Percentiles rank a stretch among this genome's conserved stretches.
Conservation (phyloP, 2,888 invertebrate genomes). For the Panopea generosa region DNA sequence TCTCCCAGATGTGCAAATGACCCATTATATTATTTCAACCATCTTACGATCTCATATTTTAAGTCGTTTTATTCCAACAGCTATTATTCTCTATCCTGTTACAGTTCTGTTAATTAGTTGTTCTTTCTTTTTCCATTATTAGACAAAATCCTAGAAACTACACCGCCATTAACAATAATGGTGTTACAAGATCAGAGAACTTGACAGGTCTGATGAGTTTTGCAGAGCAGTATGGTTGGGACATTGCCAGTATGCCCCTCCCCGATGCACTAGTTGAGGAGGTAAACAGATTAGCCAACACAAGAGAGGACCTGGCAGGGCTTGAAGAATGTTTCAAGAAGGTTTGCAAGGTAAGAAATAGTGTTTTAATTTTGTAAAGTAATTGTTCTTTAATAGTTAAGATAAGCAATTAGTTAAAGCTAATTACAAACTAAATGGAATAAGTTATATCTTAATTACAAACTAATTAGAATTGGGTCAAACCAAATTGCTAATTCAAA, state of each 20-base stretch:
- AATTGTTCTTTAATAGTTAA: too few relatives aligned
- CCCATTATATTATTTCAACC: too few relatives aligned
- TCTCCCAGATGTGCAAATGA: too few relatives aligned
- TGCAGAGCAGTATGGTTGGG: slow-evolving; percentile 55
- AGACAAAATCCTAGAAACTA: slow-evolving; percentile 78
- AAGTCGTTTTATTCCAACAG: too few relatives aligned
- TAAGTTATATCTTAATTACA: too few relatives aligned
- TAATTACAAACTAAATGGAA: too few relatives aligned
- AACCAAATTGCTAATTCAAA: too few relatives aligned
- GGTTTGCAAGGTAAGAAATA: slow-evolving; percentile 75
- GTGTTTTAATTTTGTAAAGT: neutral
- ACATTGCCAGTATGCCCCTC: slow-evolving; percentile 50
- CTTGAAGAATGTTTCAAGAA: slow-evolving; percentile 78
- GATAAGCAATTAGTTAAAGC: too few relatives aligned
- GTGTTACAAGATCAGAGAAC: slow-evolving; percentile 78
- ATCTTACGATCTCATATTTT: too few relatives aligned
- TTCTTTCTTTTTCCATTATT: neutral
- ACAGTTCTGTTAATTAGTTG: too few relatives aligned
- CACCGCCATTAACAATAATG: slow-evolving; percentile 78
- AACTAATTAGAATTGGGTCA: too few relatives aligned
- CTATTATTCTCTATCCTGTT: too few relatives aligned
- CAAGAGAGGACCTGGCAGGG: slow-evolving; percentile 66
- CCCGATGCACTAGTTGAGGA: slow-evolving; percentile 68
- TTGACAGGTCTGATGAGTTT: slow-evolving; percentile 70
- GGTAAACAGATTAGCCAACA: slow-evolving; percentile 66